Evolutionary conservation across 2,888 invertebrate species (phyloP).

Genomic region (Lamellibrachia columna): DNA sequence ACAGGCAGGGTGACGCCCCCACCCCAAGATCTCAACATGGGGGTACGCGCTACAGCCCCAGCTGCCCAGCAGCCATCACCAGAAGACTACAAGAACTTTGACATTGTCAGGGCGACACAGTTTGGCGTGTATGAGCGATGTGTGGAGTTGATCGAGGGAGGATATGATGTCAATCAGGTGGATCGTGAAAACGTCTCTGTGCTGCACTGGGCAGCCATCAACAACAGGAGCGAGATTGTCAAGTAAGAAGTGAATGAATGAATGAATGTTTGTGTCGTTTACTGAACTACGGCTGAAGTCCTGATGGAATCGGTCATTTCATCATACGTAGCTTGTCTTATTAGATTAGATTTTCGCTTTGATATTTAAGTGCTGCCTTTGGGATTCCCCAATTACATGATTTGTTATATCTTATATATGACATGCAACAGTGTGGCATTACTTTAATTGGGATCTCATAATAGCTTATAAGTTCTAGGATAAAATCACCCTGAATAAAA

Average conservation of each 20-base stretch:
- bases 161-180: slow-evolving; percentile 88
- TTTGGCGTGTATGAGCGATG: slow-evolving; percentile 76
- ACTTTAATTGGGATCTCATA: too few relatives aligned
- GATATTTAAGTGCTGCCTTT: too few relatives aligned
- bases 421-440: too few relatives aligned
- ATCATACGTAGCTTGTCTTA: too few relatives aligned
- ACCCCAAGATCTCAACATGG: slow-evolving; percentile 16
- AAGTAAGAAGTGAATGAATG: slow-evolving; percentile 66
- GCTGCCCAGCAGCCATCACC: slow-evolving; percentile 32
- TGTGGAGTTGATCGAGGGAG: slow-evolving; percentile 85
- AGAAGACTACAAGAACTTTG: slow-evolving; percentile 56
- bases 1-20: slow-evolving; percentile 8
- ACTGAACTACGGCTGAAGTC: neutral
- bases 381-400: too few relatives aligned
- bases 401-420: too few relatives aligned
- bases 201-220: slow-evolving; percentile 99
- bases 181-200: slow-evolving; percentile 95
- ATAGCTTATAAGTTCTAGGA: too few relatives aligned
- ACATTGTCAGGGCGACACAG: slow-evolving; percentile 75
- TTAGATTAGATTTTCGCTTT: too few relatives aligned
- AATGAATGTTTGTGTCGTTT: neutral
- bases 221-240: slow-evolving; percentile 93
- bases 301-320: too few relatives aligned
- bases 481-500: too few relatives aligned
- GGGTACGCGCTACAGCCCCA: slow-evolving; percentile 24